Conservation (phyloP, 2,888 invertebrate species). For the Aplocera efformata region DNA sequence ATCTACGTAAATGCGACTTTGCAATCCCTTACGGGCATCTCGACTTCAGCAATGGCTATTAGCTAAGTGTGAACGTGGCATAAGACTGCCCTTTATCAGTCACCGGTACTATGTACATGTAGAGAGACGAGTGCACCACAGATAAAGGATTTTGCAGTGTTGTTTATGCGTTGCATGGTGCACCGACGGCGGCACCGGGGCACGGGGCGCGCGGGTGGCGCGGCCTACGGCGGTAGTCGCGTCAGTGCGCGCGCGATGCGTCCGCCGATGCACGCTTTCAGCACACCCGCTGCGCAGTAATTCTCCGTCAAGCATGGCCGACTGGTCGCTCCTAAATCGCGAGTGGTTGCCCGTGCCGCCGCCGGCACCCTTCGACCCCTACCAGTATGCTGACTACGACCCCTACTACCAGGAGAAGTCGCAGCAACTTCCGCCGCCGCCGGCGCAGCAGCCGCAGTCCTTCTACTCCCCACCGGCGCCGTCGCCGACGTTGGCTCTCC, state of each 20-base stretch:
- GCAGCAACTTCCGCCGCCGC: slow-evolving; percentile 17
- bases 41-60: slow-evolving; percentile 24
- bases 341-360: slow-evolving; percentile 40
- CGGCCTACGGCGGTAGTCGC: slow-evolving; percentile 29
- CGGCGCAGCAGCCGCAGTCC: slow-evolving; percentile 20
- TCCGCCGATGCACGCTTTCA: slow-evolving; percentile 56
- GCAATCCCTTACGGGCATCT: too few relatives aligned
- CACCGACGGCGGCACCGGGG: slow-evolving; percentile 32
- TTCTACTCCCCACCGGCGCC: slow-evolving; percentile 24
- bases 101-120: slow-evolving; percentile 42
- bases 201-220: slow-evolving; percentile 42
- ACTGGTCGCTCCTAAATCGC: slow-evolving; percentile 46
- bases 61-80: slow-evolving; percentile 34
- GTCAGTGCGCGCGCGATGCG: slow-evolving; percentile 62
- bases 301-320: slow-evolving; percentile 43
- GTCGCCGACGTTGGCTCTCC: slow-evolving; percentile 25
- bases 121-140: slow-evolving; percentile 35
- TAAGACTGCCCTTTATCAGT: slow-evolving; percentile 51
- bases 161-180: slow-evolving; percentile 63
- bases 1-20: too few relatives aligned
- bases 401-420: slow-evolving; percentile 32
- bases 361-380: slow-evolving; percentile 36
- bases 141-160: slow-evolving; percentile 69
- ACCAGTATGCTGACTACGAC: slow-evolving; percentile 35
- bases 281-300: slow-evolving; percentile 42